Conservation (phyloP, 1,140 invertebrate species). For the Drosophila serrata region DNA sequence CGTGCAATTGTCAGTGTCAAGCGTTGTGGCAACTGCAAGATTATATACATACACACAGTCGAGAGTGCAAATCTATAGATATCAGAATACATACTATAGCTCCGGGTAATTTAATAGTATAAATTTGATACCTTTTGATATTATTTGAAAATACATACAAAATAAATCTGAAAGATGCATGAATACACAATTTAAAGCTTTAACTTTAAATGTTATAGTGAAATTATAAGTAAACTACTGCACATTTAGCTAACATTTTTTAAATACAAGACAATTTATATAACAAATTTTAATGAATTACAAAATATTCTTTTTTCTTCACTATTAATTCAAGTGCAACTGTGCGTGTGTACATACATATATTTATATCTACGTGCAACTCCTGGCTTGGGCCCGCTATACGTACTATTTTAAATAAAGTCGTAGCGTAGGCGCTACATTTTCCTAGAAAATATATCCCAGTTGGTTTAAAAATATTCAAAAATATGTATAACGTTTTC, state of each 20-base stretch:
- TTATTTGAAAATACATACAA: no score
- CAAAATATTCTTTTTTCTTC: no score
- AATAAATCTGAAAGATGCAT: background rate
- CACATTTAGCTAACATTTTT: no score
- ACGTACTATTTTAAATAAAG: conserved; percentile 3
- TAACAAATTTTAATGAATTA: background rate
- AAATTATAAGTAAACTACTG: no score
- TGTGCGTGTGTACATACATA: no score
- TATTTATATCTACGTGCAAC: no score
- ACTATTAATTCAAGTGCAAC: background rate
- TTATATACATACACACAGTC: conserved; percentile 9
- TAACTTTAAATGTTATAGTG: background rate
- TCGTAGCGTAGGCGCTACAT: background rate
- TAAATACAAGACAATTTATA: background rate
- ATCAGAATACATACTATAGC: background rate
- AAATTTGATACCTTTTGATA: background rate
- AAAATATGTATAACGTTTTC: background rate
- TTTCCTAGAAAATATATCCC: conserved; percentile 1
- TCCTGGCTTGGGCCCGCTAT: background rate
- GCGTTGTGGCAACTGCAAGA: conserved; percentile 52
- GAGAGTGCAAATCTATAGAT: conserved; percentile 19
- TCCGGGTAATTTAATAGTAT: background rate
- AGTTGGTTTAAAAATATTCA: background rate
- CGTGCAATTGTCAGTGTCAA: conserved; percentile 76
- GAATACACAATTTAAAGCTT: no score